phyloP scores from a whole-genome alignment of 2,888 invertebrate species.

The Dromius quadrimaculatus region DNA sequence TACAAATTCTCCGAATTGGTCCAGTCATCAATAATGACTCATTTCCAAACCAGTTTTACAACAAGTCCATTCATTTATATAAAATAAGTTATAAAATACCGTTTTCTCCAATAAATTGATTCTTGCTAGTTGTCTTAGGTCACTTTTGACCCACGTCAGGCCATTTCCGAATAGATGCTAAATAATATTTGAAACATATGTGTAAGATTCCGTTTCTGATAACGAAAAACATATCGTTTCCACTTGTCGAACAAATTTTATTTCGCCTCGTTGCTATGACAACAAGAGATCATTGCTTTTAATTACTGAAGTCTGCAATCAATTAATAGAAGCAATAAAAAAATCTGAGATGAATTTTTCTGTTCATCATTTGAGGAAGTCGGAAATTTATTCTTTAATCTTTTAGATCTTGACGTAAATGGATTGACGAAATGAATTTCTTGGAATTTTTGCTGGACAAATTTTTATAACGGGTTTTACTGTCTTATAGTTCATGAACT shows the following conservation, averaged over 20 bases:
- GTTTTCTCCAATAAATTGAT: background rate
- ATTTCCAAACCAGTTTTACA: slow-evolving; percentile 1
- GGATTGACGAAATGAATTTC: background rate
- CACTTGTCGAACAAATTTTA: too few relatives aligned
- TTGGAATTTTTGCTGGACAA: background rate
- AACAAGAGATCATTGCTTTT: background rate
- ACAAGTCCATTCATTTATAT: background rate
- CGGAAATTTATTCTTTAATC: too few relatives aligned
- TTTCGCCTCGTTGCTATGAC: slow-evolving; percentile 13
- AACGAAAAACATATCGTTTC: background rate
- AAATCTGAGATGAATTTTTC: slow-evolving; percentile 7
- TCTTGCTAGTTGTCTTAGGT: slow-evolving; percentile 1
- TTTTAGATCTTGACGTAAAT: slow-evolving; percentile 6
- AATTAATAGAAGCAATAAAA: slow-evolving; percentile 12
- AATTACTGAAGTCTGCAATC: slow-evolving; percentile 21
- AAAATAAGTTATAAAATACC: background rate
- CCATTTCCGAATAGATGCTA: background rate
- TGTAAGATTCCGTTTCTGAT: background rate
- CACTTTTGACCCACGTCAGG: slow-evolving; percentile 2
- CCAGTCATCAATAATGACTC: slow-evolving; percentile 9
- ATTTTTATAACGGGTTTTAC: slow-evolving; percentile 6
- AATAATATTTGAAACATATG: slow-evolving; percentile 1
- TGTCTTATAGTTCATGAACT: background rate
- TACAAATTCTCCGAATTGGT: slow-evolving; percentile 5
- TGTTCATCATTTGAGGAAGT: too few relatives aligned